Conservation (phyloP, 2,113 vertebrate species). For the Microcebus griseorufus region DNA sequence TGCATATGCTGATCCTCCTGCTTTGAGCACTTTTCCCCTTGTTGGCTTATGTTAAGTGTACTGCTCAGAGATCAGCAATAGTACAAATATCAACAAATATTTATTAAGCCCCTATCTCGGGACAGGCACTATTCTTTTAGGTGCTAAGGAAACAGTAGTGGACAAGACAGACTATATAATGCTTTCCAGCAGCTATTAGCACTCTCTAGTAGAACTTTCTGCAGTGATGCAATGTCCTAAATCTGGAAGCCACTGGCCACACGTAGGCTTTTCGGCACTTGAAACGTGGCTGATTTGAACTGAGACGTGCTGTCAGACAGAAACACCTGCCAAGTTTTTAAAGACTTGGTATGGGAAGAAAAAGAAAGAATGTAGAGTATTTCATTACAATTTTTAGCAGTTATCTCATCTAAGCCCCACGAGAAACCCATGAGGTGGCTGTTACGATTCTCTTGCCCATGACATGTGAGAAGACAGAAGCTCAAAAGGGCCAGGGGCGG, state of each 20-base stretch:
- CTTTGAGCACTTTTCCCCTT: neutral
- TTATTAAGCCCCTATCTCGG: neutral
- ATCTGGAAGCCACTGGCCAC: neutral
- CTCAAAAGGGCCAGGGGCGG: neutral
- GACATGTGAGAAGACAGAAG: neutral
- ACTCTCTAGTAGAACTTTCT: neutral
- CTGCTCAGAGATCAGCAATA: neutral
- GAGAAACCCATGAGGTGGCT: neutral
- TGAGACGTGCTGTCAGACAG: neutral
- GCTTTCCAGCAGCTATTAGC: neutral
- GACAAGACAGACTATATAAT: neutral
- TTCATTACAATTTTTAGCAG: neutral
- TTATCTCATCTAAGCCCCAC: neutral
- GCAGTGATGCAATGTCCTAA: neutral
- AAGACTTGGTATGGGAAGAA: neutral
- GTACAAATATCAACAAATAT: neutral
- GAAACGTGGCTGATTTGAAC: neutral
- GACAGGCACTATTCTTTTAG: neutral
- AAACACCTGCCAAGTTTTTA: neutral
- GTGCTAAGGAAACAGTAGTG: neutral
- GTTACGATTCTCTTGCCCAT: neutral
- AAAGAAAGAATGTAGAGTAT: neutral
- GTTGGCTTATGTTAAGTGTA: neutral
- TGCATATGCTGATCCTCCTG: neutral
- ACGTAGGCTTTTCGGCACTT: neutral